Evolutionary conservation across 2,113 vertebrate species (phyloP), one percentile per base, ranked within the genome.

Genomic region (Gymnarchus niloticus): DNA sequence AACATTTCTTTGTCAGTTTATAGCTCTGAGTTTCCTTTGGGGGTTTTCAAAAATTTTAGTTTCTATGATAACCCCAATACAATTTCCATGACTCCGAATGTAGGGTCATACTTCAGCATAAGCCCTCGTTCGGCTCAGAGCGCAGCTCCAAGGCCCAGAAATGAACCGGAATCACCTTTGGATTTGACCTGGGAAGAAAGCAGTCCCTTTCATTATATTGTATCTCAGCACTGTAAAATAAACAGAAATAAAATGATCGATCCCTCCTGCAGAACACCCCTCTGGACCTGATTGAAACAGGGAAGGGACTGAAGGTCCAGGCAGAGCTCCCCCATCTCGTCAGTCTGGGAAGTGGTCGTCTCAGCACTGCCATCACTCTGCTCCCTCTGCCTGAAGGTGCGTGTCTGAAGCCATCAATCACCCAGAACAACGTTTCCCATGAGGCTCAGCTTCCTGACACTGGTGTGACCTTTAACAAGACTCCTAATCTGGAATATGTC

Each of bases 301-400:
- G 97, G 87, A 96, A 97, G 90, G 96, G 96, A 7, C 90, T 99
- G 83, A 98, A 97, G 88, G 96, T 99, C 87, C 97, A 99, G 87
- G 95, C 98, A 0, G 96, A 98, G 90, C 96, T 97, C 88, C 98
- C 0, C 93, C 98, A 99, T 87, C 93, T 99, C 92, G 97, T 99
- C 86, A 99, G 98, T 93, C 91, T 99, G 89, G 98, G 98, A 91
- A 98, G 98, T 1, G 97, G 98, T 21, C 95, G 98, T 3, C 94
- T 99, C 85, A 99, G 97, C 92, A 98, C 97, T 0, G 97, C 98
- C 17, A 95, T 99, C 93, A 99, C 97, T 0, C 92, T 99, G 56
- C 93, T 99, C 85, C 98, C 98, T 0, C 93, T 99, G 90, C 94
- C 94, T 85, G 97, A 99, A 94, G 98, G 98, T 99, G 92, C 90